These are phyloP conservation scores for Apodemus sylvaticus DNA, from an alignment of 2,113 vertebrate genomes.

Conservation along the genomic window DNA sequence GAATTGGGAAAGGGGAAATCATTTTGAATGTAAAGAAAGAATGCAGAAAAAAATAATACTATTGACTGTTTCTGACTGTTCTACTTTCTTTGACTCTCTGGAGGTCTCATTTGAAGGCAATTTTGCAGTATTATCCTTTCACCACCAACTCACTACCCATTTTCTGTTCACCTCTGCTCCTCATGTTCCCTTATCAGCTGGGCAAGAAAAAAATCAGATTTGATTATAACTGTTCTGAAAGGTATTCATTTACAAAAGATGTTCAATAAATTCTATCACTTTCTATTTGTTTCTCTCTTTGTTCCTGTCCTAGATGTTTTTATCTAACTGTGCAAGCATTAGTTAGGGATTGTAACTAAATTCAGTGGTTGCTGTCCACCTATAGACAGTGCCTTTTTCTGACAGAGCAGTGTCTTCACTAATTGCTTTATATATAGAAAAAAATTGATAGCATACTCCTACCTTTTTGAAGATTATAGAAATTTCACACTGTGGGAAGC, in stretches of 20 bases:
- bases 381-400: background rate
- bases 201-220: background rate
- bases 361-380: background rate
- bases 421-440: background rate
- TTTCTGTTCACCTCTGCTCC: background rate
- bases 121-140: background rate
- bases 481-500: background rate
- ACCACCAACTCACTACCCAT: background rate
- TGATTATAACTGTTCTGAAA: background rate
- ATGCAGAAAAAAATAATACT: too few species aligned
- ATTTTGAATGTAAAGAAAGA: too few species aligned
- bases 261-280: background rate
- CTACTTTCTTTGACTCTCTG: background rate
- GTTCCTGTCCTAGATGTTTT: background rate
- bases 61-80: background rate
- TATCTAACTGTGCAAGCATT: background rate
- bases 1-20: too few species aligned
- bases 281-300: slow-evolving; percentile 22
- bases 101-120: background rate
- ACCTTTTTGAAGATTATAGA: slow-evolving; percentile 2
- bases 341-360: background rate
- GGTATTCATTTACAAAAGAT: background rate
- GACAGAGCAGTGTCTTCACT: background rate
- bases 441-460: background rate
- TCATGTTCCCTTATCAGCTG: background rate